These are phyloP conservation scores for Erethizon dorsatum DNA, from an alignment of 2,797 vertebrate genomes.

Conservation along the genomic window DNA sequence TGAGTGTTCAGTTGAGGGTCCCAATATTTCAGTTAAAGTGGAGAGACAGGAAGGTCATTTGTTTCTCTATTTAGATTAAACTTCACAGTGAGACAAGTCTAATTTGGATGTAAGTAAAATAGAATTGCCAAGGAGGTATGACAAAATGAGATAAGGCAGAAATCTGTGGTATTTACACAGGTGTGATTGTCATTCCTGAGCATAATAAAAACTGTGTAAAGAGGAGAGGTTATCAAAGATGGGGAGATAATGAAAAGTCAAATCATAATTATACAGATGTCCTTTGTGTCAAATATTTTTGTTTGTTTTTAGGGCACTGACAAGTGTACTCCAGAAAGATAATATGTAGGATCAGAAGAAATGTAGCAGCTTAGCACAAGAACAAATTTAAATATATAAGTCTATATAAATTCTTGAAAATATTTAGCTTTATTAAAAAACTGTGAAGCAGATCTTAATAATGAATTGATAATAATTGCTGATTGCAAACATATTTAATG, in stretches of 20 bases:
- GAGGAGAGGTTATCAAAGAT: neutral
- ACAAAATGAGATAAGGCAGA: neutral
- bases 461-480: neutral
- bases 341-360: neutral
- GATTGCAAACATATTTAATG: neutral
- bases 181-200: neutral
- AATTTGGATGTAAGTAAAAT: neutral
- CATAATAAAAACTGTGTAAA: neutral
- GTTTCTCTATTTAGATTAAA: neutral
- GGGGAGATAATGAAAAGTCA: neutral
- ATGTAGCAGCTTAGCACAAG: neutral
- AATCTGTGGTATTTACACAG: neutral
- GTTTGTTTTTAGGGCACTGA: neutral
- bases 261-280: neutral
- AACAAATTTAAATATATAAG: neutral
- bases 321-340: neutral
- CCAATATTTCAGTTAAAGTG: neutral
- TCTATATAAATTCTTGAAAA: conserved; percentile 3
- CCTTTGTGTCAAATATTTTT: neutral
- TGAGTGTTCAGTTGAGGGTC: neutral
- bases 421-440: neutral
- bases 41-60: neutral
- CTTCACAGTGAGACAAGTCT: neutral
- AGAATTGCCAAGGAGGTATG: neutral
- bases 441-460: neutral